phyloP scores from a whole-genome alignment of 2,888 invertebrate species.

The Galerucella calmariensis region DNA sequence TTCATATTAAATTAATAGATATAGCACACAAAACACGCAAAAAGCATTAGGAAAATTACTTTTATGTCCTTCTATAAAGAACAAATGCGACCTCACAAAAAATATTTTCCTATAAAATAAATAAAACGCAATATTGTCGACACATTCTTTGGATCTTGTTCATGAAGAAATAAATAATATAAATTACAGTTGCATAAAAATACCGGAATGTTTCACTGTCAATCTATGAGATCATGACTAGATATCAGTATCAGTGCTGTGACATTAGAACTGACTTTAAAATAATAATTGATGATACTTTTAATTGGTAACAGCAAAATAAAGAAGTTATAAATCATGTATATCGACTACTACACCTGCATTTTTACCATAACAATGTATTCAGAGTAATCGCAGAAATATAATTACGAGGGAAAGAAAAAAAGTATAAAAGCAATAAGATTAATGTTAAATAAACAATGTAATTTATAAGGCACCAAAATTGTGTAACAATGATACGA shows the following conservation, averaged over 20 bases:
- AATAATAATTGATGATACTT: slow-evolving; percentile 46
- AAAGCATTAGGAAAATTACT: slow-evolving; percentile 1
- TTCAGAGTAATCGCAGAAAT: slow-evolving; percentile 37
- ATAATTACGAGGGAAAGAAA: slow-evolving; percentile 30
- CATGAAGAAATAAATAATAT: slow-evolving; percentile 37
- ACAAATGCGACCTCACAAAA: slow-evolving; percentile 8
- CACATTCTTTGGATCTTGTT: slow-evolving; percentile 29
- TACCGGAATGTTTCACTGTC: slow-evolving; percentile 37
- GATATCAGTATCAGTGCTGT: slow-evolving; percentile 37
- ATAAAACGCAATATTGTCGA: slow-evolving; percentile 13
- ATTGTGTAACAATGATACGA: no score
- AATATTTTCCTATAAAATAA: slow-evolving; percentile 8
- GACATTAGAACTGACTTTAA: slow-evolving; percentile 44
- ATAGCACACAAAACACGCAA: not conserved
- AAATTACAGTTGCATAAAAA: slow-evolving; percentile 36
- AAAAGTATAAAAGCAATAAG: no score
- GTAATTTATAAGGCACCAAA: no score
- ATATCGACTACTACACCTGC: slow-evolving; percentile 39
- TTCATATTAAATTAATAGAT: not conserved
- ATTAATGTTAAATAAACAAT: no score
- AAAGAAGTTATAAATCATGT: slow-evolving; percentile 47
- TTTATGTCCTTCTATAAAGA: not conserved
- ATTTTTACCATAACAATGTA: slow-evolving; percentile 41
- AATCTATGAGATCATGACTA: slow-evolving; percentile 39
- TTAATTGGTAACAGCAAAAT: slow-evolving; percentile 42